Evolutionary conservation across 2,888 invertebrate genomes (phyloP), one percentile per base, ranked within the genome.

Genomic region (Apamea monoglypha): DNA sequence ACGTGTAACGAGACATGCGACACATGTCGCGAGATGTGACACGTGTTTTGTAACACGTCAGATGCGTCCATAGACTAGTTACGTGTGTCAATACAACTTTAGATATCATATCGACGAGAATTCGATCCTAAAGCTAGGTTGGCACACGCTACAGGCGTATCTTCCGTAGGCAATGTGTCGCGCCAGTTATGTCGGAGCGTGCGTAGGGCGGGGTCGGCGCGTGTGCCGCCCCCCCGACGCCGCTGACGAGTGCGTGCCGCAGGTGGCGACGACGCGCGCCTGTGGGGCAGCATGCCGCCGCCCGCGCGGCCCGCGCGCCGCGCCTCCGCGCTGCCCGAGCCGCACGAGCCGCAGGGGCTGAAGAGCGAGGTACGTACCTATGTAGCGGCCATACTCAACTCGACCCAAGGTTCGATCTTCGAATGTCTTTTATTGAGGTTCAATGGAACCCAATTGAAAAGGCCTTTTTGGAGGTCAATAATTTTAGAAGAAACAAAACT

Each of bases 281-380:
- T 4, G 92, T 93, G 83, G 94, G 94, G 97, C 74, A 97, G 91
- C 92, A 94, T 92, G 94, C 94, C 97, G 94, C 97, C 89, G 97
- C 98, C 91, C 98, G 97, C 98, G 81, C 96, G 97, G 89, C 97
- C 98, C 56, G 97, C 97, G 84, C 97, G 98, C 36, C 96, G 98
- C 12, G 97, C 98, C 56, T 97, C 98, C 47, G 90, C 97, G 88
- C 93, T 97, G 77, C 97, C 97, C 47, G 98, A 98, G 89, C 96
- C 97, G 74, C 96, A 97, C 89, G 96, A 97, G 66, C 97, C 97
- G 6, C 97, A 97, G 80, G 97, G 96, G 21, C 95, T 98, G 69
- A 98, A 98, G 93, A 98, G 94, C 87, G 96, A 96, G 94, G 95
- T 96, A 76, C 32, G 87, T 79, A 32, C 6, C 7, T 61, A n/a